phyloP scores from a whole-genome alignment of 2,888 invertebrate genomes.

The Nymphalis polychloros region DNA sequence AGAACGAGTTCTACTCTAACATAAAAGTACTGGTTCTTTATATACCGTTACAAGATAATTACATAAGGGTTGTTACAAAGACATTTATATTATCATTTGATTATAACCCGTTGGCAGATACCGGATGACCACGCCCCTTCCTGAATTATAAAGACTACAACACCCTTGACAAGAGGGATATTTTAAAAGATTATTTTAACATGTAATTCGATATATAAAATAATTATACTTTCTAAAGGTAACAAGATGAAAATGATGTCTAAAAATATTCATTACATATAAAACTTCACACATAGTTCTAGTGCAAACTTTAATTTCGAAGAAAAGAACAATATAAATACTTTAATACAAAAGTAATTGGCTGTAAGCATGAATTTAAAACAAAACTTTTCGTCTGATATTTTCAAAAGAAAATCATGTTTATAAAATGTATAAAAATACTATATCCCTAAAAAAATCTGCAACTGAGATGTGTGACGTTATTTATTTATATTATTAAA shows the following conservation, averaged over 20 bases:
- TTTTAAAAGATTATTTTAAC: conserved; percentile 35
- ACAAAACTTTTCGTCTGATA: neutral
- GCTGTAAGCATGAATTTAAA: neutral
- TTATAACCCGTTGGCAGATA: conserved; percentile 61
- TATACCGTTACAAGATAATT: conserved; percentile 20
- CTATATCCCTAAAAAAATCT: neutral
- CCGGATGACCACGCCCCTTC: conserved; percentile 76
- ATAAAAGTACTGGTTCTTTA: conserved; percentile 10
- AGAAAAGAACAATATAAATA: no score
- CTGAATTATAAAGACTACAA: conserved; percentile 60
- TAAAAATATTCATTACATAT: neutral
- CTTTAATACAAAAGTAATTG: no score
- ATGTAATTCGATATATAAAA: conserved; percentile 30
- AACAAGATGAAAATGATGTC: neutral
- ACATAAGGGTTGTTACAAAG: conserved; percentile 44
- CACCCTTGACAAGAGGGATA: conserved; percentile 47
- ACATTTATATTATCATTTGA: conserved; percentile 60
- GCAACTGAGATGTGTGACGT: neutral
- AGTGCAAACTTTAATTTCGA: no score
- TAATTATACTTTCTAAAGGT: conserved; percentile 14
- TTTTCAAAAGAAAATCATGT: neutral
- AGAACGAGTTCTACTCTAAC: conserved; percentile 3
- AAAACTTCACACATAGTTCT: neutral
- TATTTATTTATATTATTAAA: neutral
- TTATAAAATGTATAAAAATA: neutral